phyloP scores from a whole-genome alignment of 1,140 invertebrate species.

The Pseudobourletiella spinata region DNA sequence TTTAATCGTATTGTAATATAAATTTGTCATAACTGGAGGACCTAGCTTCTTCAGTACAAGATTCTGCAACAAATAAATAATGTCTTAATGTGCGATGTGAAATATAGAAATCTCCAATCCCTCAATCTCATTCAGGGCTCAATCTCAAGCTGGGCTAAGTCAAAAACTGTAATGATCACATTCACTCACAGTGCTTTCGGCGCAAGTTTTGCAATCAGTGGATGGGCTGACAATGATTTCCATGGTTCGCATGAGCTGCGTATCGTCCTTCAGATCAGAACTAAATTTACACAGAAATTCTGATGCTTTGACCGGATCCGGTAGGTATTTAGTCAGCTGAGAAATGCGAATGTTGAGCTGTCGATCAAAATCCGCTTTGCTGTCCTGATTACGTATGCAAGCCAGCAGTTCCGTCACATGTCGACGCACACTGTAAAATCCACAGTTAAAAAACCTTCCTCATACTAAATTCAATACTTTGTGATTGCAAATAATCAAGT shows the following conservation, averaged over 20 bases:
- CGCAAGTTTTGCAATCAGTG: slow-evolving; percentile 82
- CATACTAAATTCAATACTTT: too few relatives aligned
- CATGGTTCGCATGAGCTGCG: slow-evolving; percentile 66
- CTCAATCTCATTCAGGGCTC: too few relatives aligned
- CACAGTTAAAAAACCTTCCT: too few relatives aligned
- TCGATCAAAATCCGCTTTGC: slow-evolving; percentile 45
- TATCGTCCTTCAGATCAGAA: slow-evolving; percentile 66
- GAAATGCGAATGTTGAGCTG: slow-evolving; percentile 59
- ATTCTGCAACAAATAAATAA: slow-evolving; percentile 46
- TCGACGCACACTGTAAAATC: slow-evolving; percentile 56
- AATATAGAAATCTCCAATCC: too few relatives aligned
- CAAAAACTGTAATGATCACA: too few relatives aligned
- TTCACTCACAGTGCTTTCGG: slow-evolving; percentile 58
- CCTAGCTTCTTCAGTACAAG: slow-evolving; percentile 86
- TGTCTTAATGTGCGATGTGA: too few relatives aligned
- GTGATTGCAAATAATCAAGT: too few relatives aligned
- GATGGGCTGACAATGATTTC: slow-evolving; percentile 75
- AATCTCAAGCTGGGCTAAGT: too few relatives aligned
- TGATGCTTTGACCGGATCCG: slow-evolving; percentile 82
- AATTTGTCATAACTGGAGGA: slow-evolving; percentile 83
- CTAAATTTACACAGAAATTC: slow-evolving; percentile 88
- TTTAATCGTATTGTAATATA: slow-evolving; percentile 92
- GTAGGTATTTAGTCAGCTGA: slow-evolving; percentile 62
- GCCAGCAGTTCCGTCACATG: slow-evolving; percentile 70
- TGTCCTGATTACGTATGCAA: slow-evolving; percentile 43